phyloP scores from a whole-genome alignment of 2,888 invertebrate genomes.

The Oxyteleia sp. region DNA sequence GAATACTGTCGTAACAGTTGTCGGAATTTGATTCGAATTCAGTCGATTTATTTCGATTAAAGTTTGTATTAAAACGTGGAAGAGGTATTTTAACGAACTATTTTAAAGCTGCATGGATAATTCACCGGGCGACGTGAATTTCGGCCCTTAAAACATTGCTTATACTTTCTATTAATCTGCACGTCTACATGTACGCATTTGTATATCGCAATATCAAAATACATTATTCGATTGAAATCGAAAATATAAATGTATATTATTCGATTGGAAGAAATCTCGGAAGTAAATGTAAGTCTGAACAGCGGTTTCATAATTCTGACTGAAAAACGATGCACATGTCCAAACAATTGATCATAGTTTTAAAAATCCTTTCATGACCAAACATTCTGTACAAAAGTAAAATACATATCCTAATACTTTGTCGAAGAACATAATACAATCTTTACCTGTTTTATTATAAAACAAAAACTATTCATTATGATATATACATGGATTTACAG shows the following conservation, averaged over 20 bases:
- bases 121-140: neutral
- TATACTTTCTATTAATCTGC: constrained; percentile 7
- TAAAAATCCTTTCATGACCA: neutral
- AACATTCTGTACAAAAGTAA: neutral
- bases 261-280: constrained; percentile 1
- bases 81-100: too few relatives aligned
- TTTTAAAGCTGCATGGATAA: too few relatives aligned
- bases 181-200: neutral
- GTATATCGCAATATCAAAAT: constrained; percentile 35
- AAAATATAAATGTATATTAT: too few relatives aligned
- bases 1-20: constrained; percentile 6
- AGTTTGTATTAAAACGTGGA: constrained; percentile 8
- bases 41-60: neutral
- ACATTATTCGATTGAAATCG: constrained; percentile 10
- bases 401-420: constrained; percentile 15
- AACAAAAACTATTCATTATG: constrained; percentile 12
- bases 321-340: neutral
- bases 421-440: constrained; percentile 6
- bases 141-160: too few relatives aligned
- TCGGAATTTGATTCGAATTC: constrained; percentile 54
- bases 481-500: constrained; percentile 44
- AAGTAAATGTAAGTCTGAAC: neutral
- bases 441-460: constrained; percentile 9
- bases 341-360: constrained; percentile 17
- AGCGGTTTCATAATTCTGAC: neutral